Base-by-base conservation (phyloP, 2,797 vertebrate species). In the Gambelia wislizenii region DNA sequence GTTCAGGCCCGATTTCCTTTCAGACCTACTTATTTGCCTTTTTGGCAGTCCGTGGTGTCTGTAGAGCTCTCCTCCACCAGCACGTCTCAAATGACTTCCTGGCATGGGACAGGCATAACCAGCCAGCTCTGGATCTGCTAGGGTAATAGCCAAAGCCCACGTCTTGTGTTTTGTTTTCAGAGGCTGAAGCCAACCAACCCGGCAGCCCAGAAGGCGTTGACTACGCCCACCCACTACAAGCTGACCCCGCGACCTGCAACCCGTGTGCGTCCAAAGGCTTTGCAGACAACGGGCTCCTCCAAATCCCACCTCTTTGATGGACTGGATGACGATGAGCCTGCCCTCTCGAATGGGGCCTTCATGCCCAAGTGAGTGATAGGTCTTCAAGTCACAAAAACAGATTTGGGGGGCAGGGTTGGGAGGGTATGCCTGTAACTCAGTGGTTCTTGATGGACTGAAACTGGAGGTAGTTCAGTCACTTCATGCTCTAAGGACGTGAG, bases 131-230 rank as follows among this genome's bases (percentile, higher is more conserved):
- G 64, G 18, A n/a, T 16, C 39, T 1, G 47, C 20, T 20, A 14
- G 30, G 77, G 14, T 22, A 8, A 4, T 7, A 30, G 3, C 39
- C 4, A 2, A 1, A 2, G 14, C 12, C 54, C 39, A 0, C 4
- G 0, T 25, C 0, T 75, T 30, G 88, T 70, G 89, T 77, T 27
- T 88, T 59, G 88, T 0, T 78, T 47, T 94, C 96, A 99, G 99
- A 98, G 98, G 64, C 97, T 99, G 92, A 99, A 99, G 89, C 99
- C 99, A 1, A 99, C 99, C 64, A 99, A 99, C 95, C 99, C 98
- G 0, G 98, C 98, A 0, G 99, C 99, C 5, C 99, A 99, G 96
- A 99, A 99, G 92, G 99, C 99, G 39, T 92, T 99, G 93, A 98
- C 98, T 0, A 99, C 98, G 0, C 98, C 99, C 76, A 98, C 98